Evolutionary conservation across 2,797 vertebrate species (phyloP).

Genomic region (Gobio occitaniae): DNA sequence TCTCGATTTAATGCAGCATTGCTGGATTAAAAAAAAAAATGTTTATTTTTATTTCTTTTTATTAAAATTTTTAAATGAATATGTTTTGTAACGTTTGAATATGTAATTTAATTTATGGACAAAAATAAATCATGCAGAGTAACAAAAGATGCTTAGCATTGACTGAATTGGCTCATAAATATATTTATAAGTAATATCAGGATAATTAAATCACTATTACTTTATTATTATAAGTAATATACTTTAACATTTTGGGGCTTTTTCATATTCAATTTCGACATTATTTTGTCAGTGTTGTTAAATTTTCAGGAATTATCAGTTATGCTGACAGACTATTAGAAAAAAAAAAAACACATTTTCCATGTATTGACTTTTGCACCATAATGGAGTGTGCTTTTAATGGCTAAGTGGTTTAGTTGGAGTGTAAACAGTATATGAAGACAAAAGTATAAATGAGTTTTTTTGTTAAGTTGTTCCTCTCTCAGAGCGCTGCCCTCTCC

Average conservation of each 20-base stretch:
- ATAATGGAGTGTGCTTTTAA: constrained; percentile 18
- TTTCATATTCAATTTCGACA: background rate
- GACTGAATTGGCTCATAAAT: no score
- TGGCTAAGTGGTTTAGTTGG: constrained; percentile 21
- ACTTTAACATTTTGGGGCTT: background rate
- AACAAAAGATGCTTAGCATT: no score
- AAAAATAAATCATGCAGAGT: no score
- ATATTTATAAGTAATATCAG: no score
- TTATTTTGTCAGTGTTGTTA: constrained; percentile 1
- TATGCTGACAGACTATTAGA: background rate
- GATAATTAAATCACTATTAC: background rate
- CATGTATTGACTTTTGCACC: constrained; percentile 24
- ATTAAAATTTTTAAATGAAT: no score
- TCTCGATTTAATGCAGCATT: no score
- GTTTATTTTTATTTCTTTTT: no score
- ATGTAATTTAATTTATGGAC: no score
- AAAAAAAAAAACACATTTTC: background rate
- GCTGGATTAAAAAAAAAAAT: no score
- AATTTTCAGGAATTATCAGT: background rate
- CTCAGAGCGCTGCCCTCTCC: constrained; percentile 14
- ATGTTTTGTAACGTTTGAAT: no score
- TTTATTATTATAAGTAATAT: background rate
- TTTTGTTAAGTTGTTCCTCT: constrained; percentile 25
- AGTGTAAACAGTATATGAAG: constrained; percentile 34
- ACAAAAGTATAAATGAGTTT: constrained; percentile 35